These are phyloP conservation scores for Lonchura striata DNA, from an alignment of 2,113 vertebrate genomes.

Conservation along the genomic window DNA sequence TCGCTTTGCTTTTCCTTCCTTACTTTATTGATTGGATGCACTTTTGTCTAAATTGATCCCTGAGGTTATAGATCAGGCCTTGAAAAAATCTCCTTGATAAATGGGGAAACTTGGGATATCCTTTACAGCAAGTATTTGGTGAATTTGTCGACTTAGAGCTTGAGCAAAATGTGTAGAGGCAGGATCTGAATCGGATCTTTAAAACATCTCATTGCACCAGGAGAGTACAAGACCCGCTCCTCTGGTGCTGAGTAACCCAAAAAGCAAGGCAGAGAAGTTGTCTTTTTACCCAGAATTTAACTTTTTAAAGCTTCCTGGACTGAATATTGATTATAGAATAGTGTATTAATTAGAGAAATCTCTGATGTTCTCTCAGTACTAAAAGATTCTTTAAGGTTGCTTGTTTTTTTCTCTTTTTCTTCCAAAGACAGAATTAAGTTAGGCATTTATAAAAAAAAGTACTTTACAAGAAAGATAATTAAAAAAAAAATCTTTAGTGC, in stretches of 20 bases:
- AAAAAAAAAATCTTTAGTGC: not conserved
- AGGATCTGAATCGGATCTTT: not conserved
- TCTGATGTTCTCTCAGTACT: not conserved
- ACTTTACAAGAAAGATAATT: not conserved
- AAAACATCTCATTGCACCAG: not conserved
- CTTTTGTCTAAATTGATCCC: slow-evolving; percentile 47
- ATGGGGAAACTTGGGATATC: not conserved
- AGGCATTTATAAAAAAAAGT: not conserved
- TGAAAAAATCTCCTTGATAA: slow-evolving; percentile 8
- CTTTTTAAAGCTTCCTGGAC: not conserved
- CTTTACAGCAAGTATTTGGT: not conserved
- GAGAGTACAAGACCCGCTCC: not conserved
- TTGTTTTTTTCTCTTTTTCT: not conserved
- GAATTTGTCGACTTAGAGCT: not conserved
- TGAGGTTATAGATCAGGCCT: slow-evolving; percentile 23
- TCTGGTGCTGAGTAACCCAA: not conserved
- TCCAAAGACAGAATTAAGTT: not conserved
- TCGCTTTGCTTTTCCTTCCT: not conserved
- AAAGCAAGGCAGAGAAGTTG: not conserved
- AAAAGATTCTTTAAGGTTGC: not conserved
- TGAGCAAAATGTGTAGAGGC: not conserved
- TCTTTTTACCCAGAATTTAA: not conserved
- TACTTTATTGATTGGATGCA: slow-evolving; percentile 25
- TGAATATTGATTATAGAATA: not conserved
- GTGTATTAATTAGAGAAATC: not conserved